Evolutionary conservation across 2,888 invertebrate species (phyloP).

Genomic region (Polylopha cassiicola): DNA sequence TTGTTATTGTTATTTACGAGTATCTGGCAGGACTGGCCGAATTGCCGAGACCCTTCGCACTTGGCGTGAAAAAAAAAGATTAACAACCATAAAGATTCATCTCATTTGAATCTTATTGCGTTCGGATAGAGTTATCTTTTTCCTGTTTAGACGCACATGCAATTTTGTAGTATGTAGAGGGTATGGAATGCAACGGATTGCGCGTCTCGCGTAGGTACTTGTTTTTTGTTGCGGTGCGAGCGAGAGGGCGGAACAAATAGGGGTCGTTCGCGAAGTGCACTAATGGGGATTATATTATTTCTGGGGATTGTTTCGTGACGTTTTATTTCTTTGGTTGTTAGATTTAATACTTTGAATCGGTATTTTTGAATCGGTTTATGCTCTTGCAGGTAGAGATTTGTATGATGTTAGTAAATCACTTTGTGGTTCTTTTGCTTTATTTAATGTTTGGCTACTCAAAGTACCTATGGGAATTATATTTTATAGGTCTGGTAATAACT

Average conservation of each 20-base stretch:
- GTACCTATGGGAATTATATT: no score
- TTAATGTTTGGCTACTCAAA: no score
- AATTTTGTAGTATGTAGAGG: constrained; percentile 44
- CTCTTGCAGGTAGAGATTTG: constrained; percentile 15
- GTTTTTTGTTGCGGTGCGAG: constrained; percentile 69
- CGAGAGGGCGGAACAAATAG: constrained; percentile 41
- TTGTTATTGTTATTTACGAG: constrained; percentile 69
- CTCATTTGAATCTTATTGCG: constrained; percentile 39
- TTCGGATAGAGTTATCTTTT: constrained; percentile 35
- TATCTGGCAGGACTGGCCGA: constrained; percentile 64
- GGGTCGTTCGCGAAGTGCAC: constrained; percentile 67
- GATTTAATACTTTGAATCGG: constrained; percentile 37
- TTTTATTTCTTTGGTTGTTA: constrained; percentile 41
- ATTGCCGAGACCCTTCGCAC: constrained; percentile 69
- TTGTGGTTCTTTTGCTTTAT: no score
- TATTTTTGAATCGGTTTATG: constrained; percentile 27
- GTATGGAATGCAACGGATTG: constrained; percentile 71
- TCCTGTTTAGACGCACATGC: constrained; percentile 24
- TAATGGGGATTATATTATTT: constrained; percentile 64
- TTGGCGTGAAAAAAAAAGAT: constrained; percentile 51
- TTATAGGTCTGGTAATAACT: no score
- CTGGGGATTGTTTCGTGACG: constrained; percentile 47
- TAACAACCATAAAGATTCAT: constrained; percentile 26
- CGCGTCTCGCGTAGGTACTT: constrained; percentile 64
- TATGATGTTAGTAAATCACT: neutral